Conservation (phyloP, 2,113 vertebrate species). For the Galemys pyrenaicus region DNA sequence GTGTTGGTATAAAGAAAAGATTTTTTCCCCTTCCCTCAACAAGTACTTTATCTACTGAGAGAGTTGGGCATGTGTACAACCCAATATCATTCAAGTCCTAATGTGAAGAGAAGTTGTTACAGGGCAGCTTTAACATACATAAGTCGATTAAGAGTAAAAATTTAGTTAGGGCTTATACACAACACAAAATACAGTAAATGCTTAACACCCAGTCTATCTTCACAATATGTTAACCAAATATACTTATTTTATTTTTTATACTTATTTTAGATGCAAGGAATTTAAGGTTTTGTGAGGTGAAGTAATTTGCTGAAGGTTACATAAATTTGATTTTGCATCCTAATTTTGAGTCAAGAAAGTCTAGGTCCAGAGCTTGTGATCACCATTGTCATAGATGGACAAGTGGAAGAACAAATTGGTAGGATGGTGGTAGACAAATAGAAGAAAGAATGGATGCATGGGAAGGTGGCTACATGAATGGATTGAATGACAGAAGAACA, state of each 20-base stretch:
- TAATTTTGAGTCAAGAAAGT: slow-evolving; percentile 41
- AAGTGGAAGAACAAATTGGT: too few relatives aligned
- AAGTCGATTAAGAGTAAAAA: neutral
- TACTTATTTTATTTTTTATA: slow-evolving; percentile 6
- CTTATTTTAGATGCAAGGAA: slow-evolving; percentile 25
- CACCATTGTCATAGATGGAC: neutral
- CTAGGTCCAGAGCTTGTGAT: neutral
- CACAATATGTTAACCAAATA: neutral
- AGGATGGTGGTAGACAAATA: neutral
- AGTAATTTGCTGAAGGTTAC: neutral
- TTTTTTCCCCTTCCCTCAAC: neutral
- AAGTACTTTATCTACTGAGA: neutral
- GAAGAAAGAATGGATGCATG: too few relatives aligned
- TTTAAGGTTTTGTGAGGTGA: neutral
- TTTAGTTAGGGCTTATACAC: neutral
- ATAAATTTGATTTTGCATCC: neutral
- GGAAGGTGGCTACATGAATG: neutral
- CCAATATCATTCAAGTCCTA: neutral
- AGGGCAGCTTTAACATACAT: neutral
- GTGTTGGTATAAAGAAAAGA: neutral
- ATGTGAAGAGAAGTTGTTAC: neutral
- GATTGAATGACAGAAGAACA: neutral
- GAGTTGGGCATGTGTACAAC: neutral
- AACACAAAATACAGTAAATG: neutral
- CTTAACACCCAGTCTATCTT: neutral